These are phyloP conservation scores for Elephantulus edwardii DNA, from an alignment of 2,113 vertebrate genomes.

Conservation along the genomic window DNA sequence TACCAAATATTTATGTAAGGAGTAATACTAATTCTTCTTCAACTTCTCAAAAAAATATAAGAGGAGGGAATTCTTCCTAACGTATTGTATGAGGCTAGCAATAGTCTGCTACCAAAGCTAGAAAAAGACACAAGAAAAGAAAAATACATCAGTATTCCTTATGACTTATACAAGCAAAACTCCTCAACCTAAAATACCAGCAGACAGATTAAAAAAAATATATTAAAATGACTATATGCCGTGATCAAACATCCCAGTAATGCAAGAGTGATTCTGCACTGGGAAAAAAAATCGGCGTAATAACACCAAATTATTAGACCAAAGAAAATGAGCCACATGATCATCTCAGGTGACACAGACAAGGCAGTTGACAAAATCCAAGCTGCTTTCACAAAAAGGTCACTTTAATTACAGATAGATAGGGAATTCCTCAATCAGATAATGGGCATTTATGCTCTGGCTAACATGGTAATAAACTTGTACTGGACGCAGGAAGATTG, in stretches of 20 bases:
- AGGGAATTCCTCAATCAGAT: neutral
- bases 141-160: neutral
- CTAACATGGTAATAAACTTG: neutral
- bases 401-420: neutral
- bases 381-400: neutral
- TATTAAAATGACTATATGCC: neutral
- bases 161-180: neutral
- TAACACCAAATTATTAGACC: no score
- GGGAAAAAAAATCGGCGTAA: no score
- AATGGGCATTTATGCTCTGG: neutral
- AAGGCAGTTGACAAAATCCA: neutral
- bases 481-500: no score
- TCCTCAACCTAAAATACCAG: neutral
- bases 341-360: neutral
- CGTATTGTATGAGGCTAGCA: neutral
- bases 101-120: neutral
- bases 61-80: neutral
- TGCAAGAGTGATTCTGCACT: neutral
- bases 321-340: neutral
- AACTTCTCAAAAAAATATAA: slow-evolving; percentile 23
- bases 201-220: neutral
- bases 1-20: neutral
- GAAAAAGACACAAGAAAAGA: slow-evolving; percentile 9
- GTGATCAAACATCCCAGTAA: neutral
- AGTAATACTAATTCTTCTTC: neutral